Evolutionary conservation across 1,140 invertebrate genomes (phyloP), one percentile per base, ranked within the genome.

Genomic region (Himalopsyche phryganea): DNA sequence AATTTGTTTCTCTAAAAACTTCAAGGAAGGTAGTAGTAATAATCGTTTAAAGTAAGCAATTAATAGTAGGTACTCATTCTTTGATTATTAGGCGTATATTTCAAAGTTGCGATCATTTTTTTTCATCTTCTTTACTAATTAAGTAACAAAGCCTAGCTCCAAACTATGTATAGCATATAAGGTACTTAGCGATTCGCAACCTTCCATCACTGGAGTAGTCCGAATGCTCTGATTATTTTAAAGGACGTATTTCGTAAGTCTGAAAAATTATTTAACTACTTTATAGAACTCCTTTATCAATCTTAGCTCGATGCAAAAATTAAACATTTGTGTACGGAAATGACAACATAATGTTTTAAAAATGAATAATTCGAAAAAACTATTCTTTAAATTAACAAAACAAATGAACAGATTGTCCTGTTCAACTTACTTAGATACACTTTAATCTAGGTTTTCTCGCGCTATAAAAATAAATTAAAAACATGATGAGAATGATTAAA

Each of bases 181-280:
- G 47, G 58, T 60, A 55, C 44, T 11, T 58, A 32, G 49, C 55
- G 36, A 44, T 50, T 58, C 48, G 38, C n/a, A 50, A 58, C 35
- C 55, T 47, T 41, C 46, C 56, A 35, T 41, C 48, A 49, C 23
- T 28, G 23, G 23, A 28, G 23, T 28, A 28, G 48, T 44, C 50
- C 17, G 47, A 51, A 47, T 47, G 56, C 56, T 44, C 56, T 58
- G 56, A 53, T 59, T 63, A 50, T 51, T 50, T 47, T 63, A 56
- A 63, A 63, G 61, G 61, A 63, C 61, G 61, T 63, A 59, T 63
- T 54, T 60, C 56, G 46, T 63, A 59, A 63, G 61, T 63, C 61
- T 58, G 61, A 63, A 55, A 53, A 54, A 50, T 59, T 54, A 47
- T 59, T 53, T 63, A 63, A 46, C 61, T 63, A 63, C 53, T 47